Base-by-base conservation (phyloP, 2,888 invertebrate species). In the Ceriagrion tenellum region DNA sequence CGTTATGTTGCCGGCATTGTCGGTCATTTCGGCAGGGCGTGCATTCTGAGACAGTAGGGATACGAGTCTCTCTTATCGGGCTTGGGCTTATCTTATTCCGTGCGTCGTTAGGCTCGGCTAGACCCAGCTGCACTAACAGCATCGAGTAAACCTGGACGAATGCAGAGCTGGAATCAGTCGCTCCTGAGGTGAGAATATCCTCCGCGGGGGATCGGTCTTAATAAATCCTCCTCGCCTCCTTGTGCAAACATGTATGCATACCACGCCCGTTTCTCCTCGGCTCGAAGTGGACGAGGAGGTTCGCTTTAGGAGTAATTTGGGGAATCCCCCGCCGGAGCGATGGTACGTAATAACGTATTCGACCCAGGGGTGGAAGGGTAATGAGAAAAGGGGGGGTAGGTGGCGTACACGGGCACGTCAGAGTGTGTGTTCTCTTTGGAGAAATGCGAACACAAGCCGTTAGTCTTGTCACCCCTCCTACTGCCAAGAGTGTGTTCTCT, bases 201-300 rank as follows among this genome's bases (percentile, higher is more conserved):
- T 13, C 35, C 81, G 12, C 13, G 81, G 26, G n/a, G 26, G n/a
- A 35, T 8, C 81, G 81, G 81, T n/a, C 81, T 13, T n/a, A 81
- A 81, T 81, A 81, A 81, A 81, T 81, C 81, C 81, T 26, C 20
- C 69, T 69, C 69, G 8, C 69, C 35, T 81, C 35, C 69, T 26
- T 81, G 81, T 81, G 30, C 81, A 81, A 81, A 81, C 81, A 81
- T 81, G 30, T 81, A n/a, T 13, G 69, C n/a, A 47, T 47, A n/a
- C 69, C 69, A 69, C 26, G 26, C 69, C 3, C n/a, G 35, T 35
- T 35, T 35, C 81, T 35, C 35, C 35, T 69, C 69, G n/a, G 69
- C 69, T 59, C 59, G 59, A 20, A 69, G 69, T 69, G 81, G 81
- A 81, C 35, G 81, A 35, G 81, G 81, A 35, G 81, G 35, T n/a